phyloP scores from a whole-genome alignment of 2,888 invertebrate genomes.

The Melipona beecheii region DNA sequence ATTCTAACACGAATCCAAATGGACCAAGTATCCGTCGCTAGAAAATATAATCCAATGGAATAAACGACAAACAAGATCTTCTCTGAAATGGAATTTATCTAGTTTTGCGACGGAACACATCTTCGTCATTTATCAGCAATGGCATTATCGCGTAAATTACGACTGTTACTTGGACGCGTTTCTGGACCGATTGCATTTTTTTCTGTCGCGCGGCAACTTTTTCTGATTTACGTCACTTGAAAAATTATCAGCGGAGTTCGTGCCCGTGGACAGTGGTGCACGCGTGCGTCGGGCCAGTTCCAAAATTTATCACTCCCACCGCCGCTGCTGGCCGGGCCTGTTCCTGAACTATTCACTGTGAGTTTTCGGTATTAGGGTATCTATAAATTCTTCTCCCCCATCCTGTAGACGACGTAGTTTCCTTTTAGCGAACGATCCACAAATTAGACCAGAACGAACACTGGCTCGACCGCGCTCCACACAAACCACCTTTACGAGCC shows the following conservation, averaged over 20 bases:
- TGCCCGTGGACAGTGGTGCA: constrained; percentile 46
- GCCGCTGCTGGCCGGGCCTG: neutral
- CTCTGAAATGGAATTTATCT: no score
- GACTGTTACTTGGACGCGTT: neutral
- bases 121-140: constrained; percentile 15
- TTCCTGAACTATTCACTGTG: constrained; percentile 66
- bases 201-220: neutral
- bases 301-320: constrained; percentile 70
- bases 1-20: no score
- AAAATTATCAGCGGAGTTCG: constrained; percentile 67
- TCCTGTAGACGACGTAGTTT: constrained; percentile 70
- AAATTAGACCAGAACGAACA: constrained; percentile 67
- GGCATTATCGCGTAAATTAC: constrained; percentile 17
- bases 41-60: neutral
- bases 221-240: constrained; percentile 65
- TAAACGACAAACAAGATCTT: neutral
- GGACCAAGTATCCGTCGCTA: no score
- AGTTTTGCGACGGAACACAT: no score
- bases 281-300: constrained; percentile 66
- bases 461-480: constrained; percentile 14
- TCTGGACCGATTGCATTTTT: neutral
- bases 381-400: constrained; percentile 71
- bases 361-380: constrained; percentile 72
- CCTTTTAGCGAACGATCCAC: constrained; percentile 68
- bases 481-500: neutral